Conservation (phyloP, 2,888 invertebrate species). For the Agrotis ipsilon region DNA sequence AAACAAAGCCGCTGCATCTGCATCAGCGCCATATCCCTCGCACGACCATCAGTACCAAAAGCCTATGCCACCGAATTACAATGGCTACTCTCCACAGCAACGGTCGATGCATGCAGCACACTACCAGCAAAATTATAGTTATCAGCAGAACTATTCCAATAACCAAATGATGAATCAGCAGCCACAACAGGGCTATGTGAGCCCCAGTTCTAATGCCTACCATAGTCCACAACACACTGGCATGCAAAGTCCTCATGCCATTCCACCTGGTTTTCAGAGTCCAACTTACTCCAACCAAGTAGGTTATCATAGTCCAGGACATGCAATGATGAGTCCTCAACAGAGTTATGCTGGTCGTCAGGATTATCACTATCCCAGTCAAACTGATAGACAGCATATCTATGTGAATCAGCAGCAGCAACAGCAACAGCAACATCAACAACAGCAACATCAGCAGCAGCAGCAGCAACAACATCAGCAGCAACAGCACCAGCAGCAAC, state of each 20-base stretch:
- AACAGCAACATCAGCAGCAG: constrained; percentile 71
- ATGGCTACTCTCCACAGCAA: constrained; percentile 86
- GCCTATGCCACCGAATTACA: constrained; percentile 78
- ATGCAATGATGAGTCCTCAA: constrained; percentile 87
- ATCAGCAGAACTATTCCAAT: constrained; percentile 82
- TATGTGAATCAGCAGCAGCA: constrained; percentile 81
- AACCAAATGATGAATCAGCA: constrained; percentile 82
- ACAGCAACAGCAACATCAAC: constrained; percentile 70
- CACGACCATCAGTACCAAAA: constrained; percentile 90
- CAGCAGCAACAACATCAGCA: constrained; percentile 68
- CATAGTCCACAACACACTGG: constrained; percentile 86
- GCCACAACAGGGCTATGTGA: constrained; percentile 80
- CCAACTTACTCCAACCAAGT: constrained; percentile 85
- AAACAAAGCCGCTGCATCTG: constrained; percentile 73
- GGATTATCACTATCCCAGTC: constrained; percentile 83
- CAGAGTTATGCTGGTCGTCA: constrained; percentile 79
- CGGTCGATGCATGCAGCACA: constrained; percentile 79
- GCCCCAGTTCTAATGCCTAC: constrained; percentile 82
- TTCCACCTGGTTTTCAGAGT: constrained; percentile 85
- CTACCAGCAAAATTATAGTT: constrained; percentile 85
- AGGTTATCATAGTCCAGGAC: constrained; percentile 84
- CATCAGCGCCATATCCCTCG: constrained; percentile 82
- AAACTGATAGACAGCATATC: constrained; percentile 83
- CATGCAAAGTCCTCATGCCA: constrained; percentile 85
- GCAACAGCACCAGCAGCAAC: constrained; percentile 58